These are phyloP conservation scores for Panagrolaimus sp. DNA, from an alignment of 1,140 invertebrate genomes.

Conservation along the genomic window DNA sequence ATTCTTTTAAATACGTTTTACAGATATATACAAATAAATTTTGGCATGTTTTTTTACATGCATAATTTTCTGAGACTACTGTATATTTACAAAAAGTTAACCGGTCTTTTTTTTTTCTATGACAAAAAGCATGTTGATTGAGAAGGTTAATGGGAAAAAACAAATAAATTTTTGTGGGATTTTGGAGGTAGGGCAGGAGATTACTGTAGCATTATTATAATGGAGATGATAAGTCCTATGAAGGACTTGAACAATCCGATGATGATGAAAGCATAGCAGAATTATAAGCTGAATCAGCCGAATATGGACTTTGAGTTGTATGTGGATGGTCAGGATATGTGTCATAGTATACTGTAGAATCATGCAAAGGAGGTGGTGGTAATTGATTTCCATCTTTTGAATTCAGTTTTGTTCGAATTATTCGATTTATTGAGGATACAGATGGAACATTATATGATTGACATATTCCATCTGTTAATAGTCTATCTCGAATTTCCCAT, in stretches of 20 bases:
- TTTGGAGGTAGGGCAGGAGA: too few species aligned
- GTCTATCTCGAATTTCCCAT: constrained; percentile 36
- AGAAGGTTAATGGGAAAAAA: too few species aligned
- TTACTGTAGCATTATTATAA: too few species aligned
- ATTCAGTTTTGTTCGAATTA: neutral
- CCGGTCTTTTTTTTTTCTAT: too few species aligned
- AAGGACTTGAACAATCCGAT: constrained; percentile 1
- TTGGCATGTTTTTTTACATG: too few species aligned
- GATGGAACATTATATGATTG: constrained; percentile 31
- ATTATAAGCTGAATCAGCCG: neutral
- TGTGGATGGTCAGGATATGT: neutral
- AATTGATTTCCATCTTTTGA: neutral
- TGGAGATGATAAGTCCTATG: too few species aligned
- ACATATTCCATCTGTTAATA: constrained; percentile 27
- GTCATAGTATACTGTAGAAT: neutral
- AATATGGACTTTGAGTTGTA: neutral
- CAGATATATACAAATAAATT: too few species aligned
- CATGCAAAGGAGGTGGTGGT: neutral
- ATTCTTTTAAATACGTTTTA: too few species aligned
- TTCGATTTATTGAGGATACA: constrained; percentile 28
- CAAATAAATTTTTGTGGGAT: too few species aligned
- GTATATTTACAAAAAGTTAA: too few species aligned
- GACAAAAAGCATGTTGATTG: too few species aligned
- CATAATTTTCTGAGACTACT: too few species aligned
- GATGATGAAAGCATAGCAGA: constrained; percentile 4